Evolutionary conservation across 2,797 vertebrate species (phyloP), one percentile per base, ranked within the genome.

Genomic region (Liparis tanakae): DNA sequence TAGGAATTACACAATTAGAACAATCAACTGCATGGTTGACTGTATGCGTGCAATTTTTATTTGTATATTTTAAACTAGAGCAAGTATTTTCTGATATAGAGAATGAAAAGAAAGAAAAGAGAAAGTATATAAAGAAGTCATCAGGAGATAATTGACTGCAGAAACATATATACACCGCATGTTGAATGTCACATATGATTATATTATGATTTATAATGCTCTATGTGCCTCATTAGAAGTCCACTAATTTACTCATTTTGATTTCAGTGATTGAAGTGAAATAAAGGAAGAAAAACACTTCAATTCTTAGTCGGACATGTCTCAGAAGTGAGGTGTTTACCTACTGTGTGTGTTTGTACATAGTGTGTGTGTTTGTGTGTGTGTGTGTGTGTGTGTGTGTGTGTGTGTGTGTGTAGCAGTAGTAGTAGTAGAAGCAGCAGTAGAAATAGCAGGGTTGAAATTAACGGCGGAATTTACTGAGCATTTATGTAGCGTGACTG

Each of bases 401-500:
- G 55, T 41, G 36, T 58, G 72, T 57, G 54, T 72, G 50, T 55
- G 77, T 58, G 18, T 50, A 9, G 46, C n/a, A n/a, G 51, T 39
- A 39, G 25, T 46, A 17, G 44, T 46, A 18, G 17, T 18, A 46
- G 20, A 13, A 25, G 50, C 22, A 25, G 53, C 30, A 67, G 75
- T 62, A 83, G 80, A 85, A 92, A 88, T 82, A 87, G 87, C 75
- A 59, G 85, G 82, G 78, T 80, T 87, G 84, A 92, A 93, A 92
- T 93, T 93, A 92, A 93, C 86, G 82, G 84, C 63, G 73, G 89
- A 88, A 91, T 94, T 92, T 92, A 92, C 90, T 81, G 88, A 94
- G 87, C 91, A 86, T 93, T 93, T 94, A 93, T 92, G 89, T 91
- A 85, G 87, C 90, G 90, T 94, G 94, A 94, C 90, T 93, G 93